Evolutionary conservation across 2,797 vertebrate species (phyloP).

Genomic region (Harpagifer antarcticus): DNA sequence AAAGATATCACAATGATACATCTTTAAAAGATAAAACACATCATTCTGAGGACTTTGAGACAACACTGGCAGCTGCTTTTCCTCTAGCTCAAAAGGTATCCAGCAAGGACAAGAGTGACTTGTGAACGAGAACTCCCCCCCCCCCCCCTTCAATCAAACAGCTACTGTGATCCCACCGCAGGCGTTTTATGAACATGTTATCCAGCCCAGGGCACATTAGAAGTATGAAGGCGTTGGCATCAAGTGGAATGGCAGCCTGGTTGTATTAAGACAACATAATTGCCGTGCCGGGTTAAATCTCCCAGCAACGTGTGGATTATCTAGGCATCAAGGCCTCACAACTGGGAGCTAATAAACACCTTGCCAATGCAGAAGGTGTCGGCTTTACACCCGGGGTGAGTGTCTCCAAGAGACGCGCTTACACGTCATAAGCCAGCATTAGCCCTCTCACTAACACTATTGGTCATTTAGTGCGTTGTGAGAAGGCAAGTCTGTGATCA

Average conservation of each 20-base stretch:
- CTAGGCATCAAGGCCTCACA: slow-evolving; percentile 54
- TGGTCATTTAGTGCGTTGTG: slow-evolving; percentile 60
- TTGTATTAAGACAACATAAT: slow-evolving; percentile 72
- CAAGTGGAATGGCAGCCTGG: slow-evolving; percentile 37
- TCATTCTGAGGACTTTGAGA: slow-evolving; percentile 9
- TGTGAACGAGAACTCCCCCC: slow-evolving; percentile 24
- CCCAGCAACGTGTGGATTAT: slow-evolving; percentile 36
- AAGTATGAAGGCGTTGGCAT: slow-evolving; percentile 43
- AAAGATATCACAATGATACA: slow-evolving; percentile 2
- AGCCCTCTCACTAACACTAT: slow-evolving; percentile 38
- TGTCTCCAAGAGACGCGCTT: slow-evolving; percentile 66
- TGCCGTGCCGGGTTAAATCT: slow-evolving; percentile 61
- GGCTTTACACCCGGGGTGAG: slow-evolving; percentile 66
- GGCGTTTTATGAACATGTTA: slow-evolving; percentile 47
- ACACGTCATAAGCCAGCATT: slow-evolving; percentile 58
- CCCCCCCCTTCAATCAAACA: slow-evolving; percentile 43
- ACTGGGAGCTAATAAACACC: slow-evolving; percentile 83
- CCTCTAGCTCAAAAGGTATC: slow-evolving; percentile 38
- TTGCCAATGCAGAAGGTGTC: slow-evolving; percentile 73
- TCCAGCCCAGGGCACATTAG: slow-evolving; percentile 40
- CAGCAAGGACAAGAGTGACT: slow-evolving; percentile 53
- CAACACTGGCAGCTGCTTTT: slow-evolving; percentile 25
- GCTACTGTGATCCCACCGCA: slow-evolving; percentile 46
- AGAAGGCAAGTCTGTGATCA: slow-evolving; percentile 51
- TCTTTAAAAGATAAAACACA: neutral